A percentile compares a stretch with the other conserved stretches of the same genome.
These are phyloP conservation scores for Halictus rubicundus DNA, from an alignment of 1,140 invertebrate species.

Conservation along the genomic window DNA sequence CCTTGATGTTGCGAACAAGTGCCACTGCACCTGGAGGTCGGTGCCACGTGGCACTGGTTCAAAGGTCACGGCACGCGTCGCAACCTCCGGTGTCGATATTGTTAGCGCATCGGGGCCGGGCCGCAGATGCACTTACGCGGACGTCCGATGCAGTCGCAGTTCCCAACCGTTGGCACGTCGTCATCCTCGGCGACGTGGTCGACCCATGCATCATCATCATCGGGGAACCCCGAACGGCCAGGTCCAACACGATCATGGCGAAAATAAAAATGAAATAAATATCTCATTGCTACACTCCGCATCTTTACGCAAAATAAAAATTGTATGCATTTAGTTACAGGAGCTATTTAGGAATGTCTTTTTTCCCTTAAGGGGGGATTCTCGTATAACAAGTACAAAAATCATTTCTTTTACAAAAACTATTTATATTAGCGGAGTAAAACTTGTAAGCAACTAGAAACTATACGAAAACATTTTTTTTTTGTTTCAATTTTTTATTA, in stretches of 20 bases:
- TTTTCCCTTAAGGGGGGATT: no score
- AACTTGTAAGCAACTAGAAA: no score
- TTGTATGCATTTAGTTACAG: no score
- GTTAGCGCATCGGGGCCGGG: conserved; percentile 4
- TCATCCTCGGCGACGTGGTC: conserved; percentile 5
- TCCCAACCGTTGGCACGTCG: background rate
- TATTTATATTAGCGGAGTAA: no score
- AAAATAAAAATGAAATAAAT: background rate
- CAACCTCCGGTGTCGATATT: conserved; percentile 30
- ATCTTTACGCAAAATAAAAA: no score
- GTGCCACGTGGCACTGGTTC: conserved; percentile 41
- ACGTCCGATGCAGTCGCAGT: background rate
- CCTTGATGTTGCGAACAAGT: conserved; percentile 13
- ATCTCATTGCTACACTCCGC: no score
- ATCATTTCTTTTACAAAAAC: no score
- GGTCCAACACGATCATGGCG: conserved; percentile 8
- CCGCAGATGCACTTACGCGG: background rate
- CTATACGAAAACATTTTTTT: no score
- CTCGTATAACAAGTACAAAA: no score
- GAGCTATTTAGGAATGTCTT: no score
- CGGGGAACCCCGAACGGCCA: background rate
- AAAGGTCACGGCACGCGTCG: conserved; percentile 54
- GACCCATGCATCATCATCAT: background rate
- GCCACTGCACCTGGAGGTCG: conserved; percentile 17
- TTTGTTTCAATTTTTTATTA: no score